Conservation (phyloP, 2,888 invertebrate genomes). For the Erebia ligea region DNA sequence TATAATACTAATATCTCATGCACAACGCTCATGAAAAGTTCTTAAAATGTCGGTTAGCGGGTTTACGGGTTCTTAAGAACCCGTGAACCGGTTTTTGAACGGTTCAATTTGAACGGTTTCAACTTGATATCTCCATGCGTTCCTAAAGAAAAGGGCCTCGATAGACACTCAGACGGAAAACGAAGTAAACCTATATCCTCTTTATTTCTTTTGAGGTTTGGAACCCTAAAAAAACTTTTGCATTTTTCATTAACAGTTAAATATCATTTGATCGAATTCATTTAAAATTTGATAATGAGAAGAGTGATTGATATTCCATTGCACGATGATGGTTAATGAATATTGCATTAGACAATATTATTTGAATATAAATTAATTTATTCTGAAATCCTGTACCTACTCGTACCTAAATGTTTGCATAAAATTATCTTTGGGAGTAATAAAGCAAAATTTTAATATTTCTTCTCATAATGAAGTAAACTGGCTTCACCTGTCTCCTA, state of each 20-base stretch:
- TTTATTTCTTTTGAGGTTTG: too few species aligned
- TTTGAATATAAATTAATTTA: conserved; percentile 31
- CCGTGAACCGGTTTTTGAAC: too few species aligned
- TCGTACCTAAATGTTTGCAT: conserved; percentile 16
- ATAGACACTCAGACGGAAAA: too few species aligned
- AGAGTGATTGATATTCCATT: conserved; percentile 27
- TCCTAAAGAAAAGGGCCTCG: too few species aligned
- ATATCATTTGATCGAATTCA: neutral
- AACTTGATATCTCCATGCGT: too few species aligned
- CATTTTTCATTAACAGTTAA: neutral
- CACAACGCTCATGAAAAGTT: too few species aligned
- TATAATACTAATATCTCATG: too few species aligned
- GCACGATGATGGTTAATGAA: conserved; percentile 33
- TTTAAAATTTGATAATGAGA: conserved; percentile 27
- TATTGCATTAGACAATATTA: conserved; percentile 32
- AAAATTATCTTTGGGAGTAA: conserved; percentile 10
- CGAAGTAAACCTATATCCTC: too few species aligned
- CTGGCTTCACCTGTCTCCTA: conserved; percentile 18
- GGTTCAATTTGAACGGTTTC: too few species aligned
- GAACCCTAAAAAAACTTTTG: neutral
- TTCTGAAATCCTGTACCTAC: conserved; percentile 16
- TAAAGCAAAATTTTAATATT: conserved; percentile 22
- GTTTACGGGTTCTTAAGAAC: too few species aligned
- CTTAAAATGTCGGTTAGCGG: too few species aligned
- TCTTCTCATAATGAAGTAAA: conserved; percentile 9